Percentiles rank a stretch among this genome's conserved stretches.
phyloP scores from a whole-genome alignment of 2,888 invertebrate genomes.

The Petrolisthes cinctipes region DNA sequence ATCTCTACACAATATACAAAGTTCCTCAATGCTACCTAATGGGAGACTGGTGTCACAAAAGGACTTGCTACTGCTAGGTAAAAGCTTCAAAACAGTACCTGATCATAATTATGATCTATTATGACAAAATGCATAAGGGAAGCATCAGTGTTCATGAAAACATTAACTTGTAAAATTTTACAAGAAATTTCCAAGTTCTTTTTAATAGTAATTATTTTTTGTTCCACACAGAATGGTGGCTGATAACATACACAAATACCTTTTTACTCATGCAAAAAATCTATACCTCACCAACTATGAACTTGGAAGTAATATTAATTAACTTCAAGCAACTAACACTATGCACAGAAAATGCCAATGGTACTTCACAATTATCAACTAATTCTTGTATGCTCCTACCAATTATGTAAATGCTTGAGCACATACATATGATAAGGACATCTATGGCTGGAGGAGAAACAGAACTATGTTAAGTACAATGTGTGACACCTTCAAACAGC shows the following conservation, averaged over 20 bases:
- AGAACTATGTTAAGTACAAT: conserved; percentile 52
- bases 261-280: conserved; percentile 12
- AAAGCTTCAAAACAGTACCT: conserved; percentile 58
- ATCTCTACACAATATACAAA: conserved; percentile 56
- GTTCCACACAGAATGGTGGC: conserved; percentile 29
- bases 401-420: conserved; percentile 36
- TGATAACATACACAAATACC: conserved; percentile 10
- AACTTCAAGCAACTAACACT: conserved; percentile 54
- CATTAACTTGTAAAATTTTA: conserved; percentile 36
- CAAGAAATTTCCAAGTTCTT: conserved; percentile 39
- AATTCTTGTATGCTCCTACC: conserved; percentile 24
- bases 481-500: conserved; percentile 43
- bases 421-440: conserved; percentile 26
- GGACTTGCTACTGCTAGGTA: conserved; percentile 50
- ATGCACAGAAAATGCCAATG: conserved; percentile 53
- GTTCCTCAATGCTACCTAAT: conserved; percentile 56
- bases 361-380: conserved; percentile 43
- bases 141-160: conserved; percentile 53
- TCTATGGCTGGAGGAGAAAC: conserved; percentile 35
- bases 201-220: conserved; percentile 23
- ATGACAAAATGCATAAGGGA: conserved; percentile 60
- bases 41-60: conserved; percentile 51
- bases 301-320: conserved; percentile 47
- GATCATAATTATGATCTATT: conserved; percentile 48
- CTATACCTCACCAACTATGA: conserved; percentile 41